Evolutionary conservation across 2,113 vertebrate species (phyloP), one percentile per base, ranked within the genome.

Genomic region (Mormyrus lacerda): DNA sequence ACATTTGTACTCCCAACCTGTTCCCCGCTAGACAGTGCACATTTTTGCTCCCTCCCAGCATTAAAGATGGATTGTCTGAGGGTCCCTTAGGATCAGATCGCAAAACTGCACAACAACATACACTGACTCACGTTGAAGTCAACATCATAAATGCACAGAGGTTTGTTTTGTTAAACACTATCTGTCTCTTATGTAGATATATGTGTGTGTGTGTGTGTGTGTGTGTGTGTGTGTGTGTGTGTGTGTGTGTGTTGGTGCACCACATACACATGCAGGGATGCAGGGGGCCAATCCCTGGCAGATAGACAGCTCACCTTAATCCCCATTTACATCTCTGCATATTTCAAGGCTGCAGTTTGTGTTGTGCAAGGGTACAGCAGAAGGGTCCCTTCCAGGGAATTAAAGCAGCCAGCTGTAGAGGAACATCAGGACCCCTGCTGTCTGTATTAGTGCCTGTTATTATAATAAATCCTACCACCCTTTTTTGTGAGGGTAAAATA

Each of bases 401-500:
- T 17, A 39, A 79, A 79, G 35, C 73, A 79, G 15, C 73, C 73
- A 79, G 73, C 35, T 79, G 73, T 42, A 79, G 73, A 19, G 1
- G 11, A 79, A 79, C 73, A 79, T 79, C 31, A 79, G 19, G 35
- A 79, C 35, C 73, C 35, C 73, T 79, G 31, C 73, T 79, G 73
- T 79, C 73, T 79, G 31, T 39, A 42, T 79, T 79, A 79, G 73
- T 42, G 73, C 73, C 73, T 79, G 35, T 79, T 42, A 79, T 79
- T 79, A 35, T 79, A 79, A 79, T 39, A 42, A 79, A 79, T 79
- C 35, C 13, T 42, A 42, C 35, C 73, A 42, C 73, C 73, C 73
- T 79, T 79, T 31, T 79, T 79, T 79, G 73, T 35, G 73, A 79
- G 31, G 73, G 35, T 79, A 79, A 79, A 79, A 79, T 79, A 79